Base-by-base conservation (phyloP, 2,797 vertebrate genomes). In the Paedocypris micromegethes region DNA sequence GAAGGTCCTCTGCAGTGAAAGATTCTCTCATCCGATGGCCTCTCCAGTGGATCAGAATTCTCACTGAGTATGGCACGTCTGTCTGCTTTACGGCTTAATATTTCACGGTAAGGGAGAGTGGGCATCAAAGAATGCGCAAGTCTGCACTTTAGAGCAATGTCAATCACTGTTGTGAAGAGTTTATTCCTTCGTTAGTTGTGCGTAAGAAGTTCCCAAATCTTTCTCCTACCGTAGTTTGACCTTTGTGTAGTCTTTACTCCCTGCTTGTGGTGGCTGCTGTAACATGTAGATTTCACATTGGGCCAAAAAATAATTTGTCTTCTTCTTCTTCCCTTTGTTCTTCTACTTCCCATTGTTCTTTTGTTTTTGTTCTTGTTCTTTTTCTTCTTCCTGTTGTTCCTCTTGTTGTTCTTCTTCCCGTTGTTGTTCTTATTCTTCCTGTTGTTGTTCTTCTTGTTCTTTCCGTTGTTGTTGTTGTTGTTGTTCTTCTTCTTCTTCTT, bases 1-100 rank as follows among this genome's bases (percentile, higher is more conserved):
- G 59, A 39, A 67, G 57, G 47, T 60, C 6, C 59, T 63, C 53
- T 64, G 52, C 53, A 48, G 57, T 47, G 57, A 70, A 75, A 73
- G 40, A 70, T 40, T 39, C 51, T 66, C 38, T 48, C 39, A 66
- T 70, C 58, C 49, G 51, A 52, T 58, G 5, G n/a, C 43, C 9
- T 42, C 52, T 55, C 55, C 48, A 42, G 41, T 44, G 47, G 53
- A 64, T 63, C 51, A 5, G 60, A 58, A 56, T 41, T 60, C 23
- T 66, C 45, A 9, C 55, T n/a, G 57, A 44, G 7, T 67, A 46
- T 66, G 55, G 44, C 6, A 60, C 47, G 44, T 37, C 38, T 70
- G 37, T 47, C 58, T 39, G 50, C 23, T 51, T 62, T 53, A 64
- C 53, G 8, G 53, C 23, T 57, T 63, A 70, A 70, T 62, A 62